Conservation (phyloP, 1,140 invertebrate genomes). For the Mya arenaria region DNA sequence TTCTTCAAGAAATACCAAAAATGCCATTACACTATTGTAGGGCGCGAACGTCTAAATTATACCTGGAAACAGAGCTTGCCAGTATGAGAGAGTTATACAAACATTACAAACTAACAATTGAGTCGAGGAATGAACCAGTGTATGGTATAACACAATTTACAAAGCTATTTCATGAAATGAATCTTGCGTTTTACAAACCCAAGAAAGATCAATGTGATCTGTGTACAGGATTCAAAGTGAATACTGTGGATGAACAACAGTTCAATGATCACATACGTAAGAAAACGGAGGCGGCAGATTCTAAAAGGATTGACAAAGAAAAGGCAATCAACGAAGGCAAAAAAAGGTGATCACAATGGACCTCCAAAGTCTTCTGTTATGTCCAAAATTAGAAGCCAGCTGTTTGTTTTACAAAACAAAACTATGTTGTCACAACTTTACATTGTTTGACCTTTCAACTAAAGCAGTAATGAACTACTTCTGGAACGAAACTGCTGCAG, state of each 20-base stretch:
- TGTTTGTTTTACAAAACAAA: constrained; percentile 36
- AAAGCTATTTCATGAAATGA: constrained; percentile 28
- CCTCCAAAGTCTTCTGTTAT: constrained; percentile 26
- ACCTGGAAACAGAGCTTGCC: constrained; percentile 10
- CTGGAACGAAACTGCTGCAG: constrained; percentile 26
- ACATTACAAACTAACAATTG: neutral
- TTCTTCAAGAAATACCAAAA: constrained; percentile 2
- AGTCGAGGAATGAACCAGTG: neutral
- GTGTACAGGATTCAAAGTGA: constrained; percentile 4
- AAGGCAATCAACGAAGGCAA: neutral
- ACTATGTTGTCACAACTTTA: constrained; percentile 41
- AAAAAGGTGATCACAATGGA: constrained; percentile 30
- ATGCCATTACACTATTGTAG: constrained; percentile 36
- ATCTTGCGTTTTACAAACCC: constrained; percentile 30
- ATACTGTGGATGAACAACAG: neutral
- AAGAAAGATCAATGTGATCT: constrained; percentile 45
- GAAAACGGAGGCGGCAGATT: neutral
- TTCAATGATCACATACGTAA: constrained; percentile 21
- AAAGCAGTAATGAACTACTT: constrained; percentile 12
- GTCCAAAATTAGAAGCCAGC: constrained; percentile 35
- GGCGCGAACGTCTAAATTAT: constrained; percentile 9
- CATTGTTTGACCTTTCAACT: neutral
- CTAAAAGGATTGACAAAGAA: constrained; percentile 8
- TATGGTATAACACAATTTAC: constrained; percentile 11
- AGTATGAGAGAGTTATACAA: constrained; percentile 16